phyloP scores from a whole-genome alignment of 2,113 vertebrate genomes.

The Montifringilla adamsi region DNA sequence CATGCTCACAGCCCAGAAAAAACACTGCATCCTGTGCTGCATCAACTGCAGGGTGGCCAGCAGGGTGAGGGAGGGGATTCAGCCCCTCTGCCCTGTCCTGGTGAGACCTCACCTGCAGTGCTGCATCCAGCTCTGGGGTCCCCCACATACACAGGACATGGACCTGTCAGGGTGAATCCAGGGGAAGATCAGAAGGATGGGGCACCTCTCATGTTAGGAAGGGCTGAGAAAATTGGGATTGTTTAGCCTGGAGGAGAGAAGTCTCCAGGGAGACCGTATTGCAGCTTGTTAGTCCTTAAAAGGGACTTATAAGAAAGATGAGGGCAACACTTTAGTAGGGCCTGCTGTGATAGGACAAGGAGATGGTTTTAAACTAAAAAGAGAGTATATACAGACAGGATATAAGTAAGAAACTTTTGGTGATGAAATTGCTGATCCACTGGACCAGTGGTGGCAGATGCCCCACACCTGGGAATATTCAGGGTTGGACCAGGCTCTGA shows the following conservation, averaged over 20 bases:
- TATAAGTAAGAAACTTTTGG: not conserved
- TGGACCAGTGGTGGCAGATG: not conserved
- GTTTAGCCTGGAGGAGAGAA: not conserved
- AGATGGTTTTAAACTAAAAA: not conserved
- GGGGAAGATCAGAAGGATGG: not conserved
- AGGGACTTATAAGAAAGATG: not conserved
- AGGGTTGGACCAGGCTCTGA: not conserved
- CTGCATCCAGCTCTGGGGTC: not conserved
- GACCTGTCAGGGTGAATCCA: not conserved
- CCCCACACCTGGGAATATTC: not conserved
- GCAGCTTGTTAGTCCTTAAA: not conserved
- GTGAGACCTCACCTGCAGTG: not conserved
- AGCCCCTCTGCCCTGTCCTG: rapidly evolving
- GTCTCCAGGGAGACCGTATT: not conserved
- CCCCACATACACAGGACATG: not conserved
- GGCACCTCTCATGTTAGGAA: not conserved
- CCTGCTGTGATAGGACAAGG: not conserved
- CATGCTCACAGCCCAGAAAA: not conserved
- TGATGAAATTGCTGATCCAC: not conserved
- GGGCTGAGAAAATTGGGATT: not conserved
- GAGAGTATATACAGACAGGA: not conserved
- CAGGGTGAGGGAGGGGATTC: not conserved
- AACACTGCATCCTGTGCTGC: not conserved
- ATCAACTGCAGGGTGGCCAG: rapidly evolving
- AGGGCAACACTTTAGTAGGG: not conserved